These are phyloP conservation scores for Heliocidaris erythrogramma DNA, from an alignment of 35 echinoderm and acorn worm species.

Conservation along the genomic window DNA sequence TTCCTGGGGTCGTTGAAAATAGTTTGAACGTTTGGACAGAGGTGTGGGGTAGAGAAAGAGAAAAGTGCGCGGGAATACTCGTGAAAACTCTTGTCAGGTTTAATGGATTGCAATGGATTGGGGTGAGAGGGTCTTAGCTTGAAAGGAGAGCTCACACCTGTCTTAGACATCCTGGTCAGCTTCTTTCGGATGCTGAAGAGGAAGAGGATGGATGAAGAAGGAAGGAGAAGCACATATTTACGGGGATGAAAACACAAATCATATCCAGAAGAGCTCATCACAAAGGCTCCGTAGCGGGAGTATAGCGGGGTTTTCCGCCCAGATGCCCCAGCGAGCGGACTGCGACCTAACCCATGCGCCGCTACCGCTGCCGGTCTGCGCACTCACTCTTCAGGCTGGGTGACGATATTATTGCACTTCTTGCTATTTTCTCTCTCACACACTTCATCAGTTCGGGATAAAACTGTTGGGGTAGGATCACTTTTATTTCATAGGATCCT, in stretches of 20 bases:
- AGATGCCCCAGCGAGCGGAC: neutral
- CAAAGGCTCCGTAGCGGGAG: neutral
- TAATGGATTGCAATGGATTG: constrained; percentile 43
- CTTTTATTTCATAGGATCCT: constrained; percentile 7
- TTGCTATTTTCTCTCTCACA: neutral
- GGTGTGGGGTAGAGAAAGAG: neutral
- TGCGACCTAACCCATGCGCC: neutral
- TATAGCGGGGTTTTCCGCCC: neutral
- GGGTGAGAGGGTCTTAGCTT: neutral
- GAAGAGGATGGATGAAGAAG: neutral
- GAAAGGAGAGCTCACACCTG: constrained; percentile 31
- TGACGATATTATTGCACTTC: neutral
- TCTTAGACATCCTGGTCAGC: neutral
- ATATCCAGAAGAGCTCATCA: neutral
- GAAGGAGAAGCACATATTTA: constrained; percentile 15
- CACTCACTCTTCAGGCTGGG: neutral
- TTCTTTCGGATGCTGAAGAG: neutral
- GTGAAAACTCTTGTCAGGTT: neutral
- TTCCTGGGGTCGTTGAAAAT: constrained; percentile 32
- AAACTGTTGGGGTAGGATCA: neutral
- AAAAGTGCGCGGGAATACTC: neutral
- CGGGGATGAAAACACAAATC: constrained; percentile 15
- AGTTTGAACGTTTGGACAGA: constrained; percentile 3
- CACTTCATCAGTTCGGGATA: neutral
- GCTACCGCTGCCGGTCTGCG: neutral